A percentile compares a stretch with the other conserved stretches of the same genome.
These are phyloP conservation scores for Turritopsis rubra DNA, from an alignment of 30 jellyfish, hydroid and myxozoan genomes.

Conservation along the genomic window DNA sequence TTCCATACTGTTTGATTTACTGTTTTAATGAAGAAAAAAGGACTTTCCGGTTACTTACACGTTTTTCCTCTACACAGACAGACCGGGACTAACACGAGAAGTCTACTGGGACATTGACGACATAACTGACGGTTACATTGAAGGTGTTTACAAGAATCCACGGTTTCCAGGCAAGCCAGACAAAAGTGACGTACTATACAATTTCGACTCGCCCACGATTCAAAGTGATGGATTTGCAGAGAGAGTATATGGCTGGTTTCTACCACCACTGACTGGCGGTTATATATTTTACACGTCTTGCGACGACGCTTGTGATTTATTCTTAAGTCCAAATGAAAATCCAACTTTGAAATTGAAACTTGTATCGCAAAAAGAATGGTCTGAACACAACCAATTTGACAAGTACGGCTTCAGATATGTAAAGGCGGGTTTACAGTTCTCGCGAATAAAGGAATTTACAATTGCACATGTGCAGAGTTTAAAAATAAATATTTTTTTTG, in stretches of 20 bases:
- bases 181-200: conserved; percentile 54
- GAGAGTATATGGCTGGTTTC: conserved; percentile 86
- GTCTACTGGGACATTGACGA: conserved; percentile 57
- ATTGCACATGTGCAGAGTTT: too few species aligned
- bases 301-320: conserved; percentile 88
- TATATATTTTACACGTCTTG: conserved; percentile 85
- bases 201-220: conserved; percentile 70
- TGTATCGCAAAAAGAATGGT: conserved; percentile 87
- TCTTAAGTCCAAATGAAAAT: conserved; percentile 74
- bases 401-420: conserved; percentile 36
- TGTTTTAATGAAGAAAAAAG: not conserved
- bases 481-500: too few species aligned
- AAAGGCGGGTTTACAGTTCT: not conserved
- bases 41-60: not conserved
- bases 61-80: conserved; percentile 31
- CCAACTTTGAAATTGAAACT: conserved; percentile 71
- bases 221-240: conserved; percentile 57
- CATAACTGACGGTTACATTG: conserved; percentile 51
- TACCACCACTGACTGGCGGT: conserved; percentile 93
- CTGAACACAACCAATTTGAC: conserved; percentile 94
- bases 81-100: conserved; percentile 81
- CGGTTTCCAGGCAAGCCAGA: conserved; percentile 69
- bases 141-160: conserved; percentile 61
- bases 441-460: too few species aligned
- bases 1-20: not conserved